These are phyloP conservation scores for Pangasius krempfi DNA, from an alignment of 2,797 vertebrate genomes.

Conservation along the genomic window DNA sequence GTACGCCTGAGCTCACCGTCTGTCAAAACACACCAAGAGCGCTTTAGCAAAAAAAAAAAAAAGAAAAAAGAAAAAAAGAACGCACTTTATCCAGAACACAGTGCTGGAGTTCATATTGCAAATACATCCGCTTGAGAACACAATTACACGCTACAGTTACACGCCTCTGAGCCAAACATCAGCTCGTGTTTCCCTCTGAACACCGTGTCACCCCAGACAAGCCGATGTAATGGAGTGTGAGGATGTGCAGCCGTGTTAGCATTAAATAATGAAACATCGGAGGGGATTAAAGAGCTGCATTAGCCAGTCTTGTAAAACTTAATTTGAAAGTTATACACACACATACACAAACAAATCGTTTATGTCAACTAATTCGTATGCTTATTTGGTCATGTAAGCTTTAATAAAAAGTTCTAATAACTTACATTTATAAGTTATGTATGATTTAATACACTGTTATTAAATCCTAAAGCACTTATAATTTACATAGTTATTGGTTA, in stretches of 20 bases:
- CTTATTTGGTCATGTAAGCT: background rate
- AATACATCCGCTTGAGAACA: constrained; percentile 45
- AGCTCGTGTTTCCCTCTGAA: constrained; percentile 51
- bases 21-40: constrained; percentile 43
- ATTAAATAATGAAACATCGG: constrained; percentile 48
- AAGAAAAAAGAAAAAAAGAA: too few relatives aligned
- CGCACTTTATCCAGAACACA: background rate
- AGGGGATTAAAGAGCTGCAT: constrained; percentile 32
- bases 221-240: constrained; percentile 52
- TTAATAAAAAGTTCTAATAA: background rate
- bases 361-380: background rate
- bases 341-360: constrained; percentile 30
- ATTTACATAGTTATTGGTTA: too few relatives aligned
- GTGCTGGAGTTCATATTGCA: constrained; percentile 26
- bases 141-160: constrained; percentile 54
- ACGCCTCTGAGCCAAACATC: constrained; percentile 36
- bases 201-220: constrained; percentile 37
- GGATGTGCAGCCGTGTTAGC: background rate
- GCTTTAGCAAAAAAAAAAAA: constrained; percentile 8
- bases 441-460: background rate
- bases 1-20: background rate
- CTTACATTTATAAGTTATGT: background rate
- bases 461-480: background rate
- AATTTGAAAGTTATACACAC: constrained; percentile 30
- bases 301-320: constrained; percentile 37